Evolutionary conservation across 2,113 vertebrate species (phyloP).

Genomic region (Paracyprichromis sp.): DNA sequence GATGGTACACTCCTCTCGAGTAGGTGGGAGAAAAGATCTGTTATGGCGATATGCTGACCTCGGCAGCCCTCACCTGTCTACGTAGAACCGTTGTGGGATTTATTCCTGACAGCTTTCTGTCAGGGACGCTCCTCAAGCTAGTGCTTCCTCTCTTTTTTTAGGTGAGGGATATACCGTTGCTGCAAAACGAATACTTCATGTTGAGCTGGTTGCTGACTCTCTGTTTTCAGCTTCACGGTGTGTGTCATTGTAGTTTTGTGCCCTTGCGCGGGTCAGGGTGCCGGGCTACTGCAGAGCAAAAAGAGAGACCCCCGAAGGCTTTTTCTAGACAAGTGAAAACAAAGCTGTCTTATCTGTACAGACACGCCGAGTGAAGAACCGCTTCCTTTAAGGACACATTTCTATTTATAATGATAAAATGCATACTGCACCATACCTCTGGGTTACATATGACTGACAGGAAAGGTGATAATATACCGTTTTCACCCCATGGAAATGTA

Average conservation of each 20-base stretch:
- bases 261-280: not conserved
- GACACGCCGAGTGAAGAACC: not conserved
- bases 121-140: not conserved
- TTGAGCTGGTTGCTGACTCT: conserved; percentile 1
- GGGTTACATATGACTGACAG: not conserved
- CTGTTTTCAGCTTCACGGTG: not conserved
- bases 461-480: not conserved
- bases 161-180: not conserved
- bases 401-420: not conserved
- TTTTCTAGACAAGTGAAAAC: not conserved
- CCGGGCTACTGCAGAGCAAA: not conserved
- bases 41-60: conserved; percentile 42
- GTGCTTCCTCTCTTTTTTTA: not conserved
- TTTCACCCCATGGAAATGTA: not conserved
- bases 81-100: not conserved
- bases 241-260: not conserved
- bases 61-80: conserved; percentile 17
- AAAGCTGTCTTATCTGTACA: not conserved
- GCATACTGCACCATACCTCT: not conserved
- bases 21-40: conserved; percentile 18
- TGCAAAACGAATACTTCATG: not conserved
- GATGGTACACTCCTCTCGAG: conserved; percentile 9
- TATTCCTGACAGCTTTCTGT: conserved; percentile 34
- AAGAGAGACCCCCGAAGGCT: not conserved
- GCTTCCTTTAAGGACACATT: not conserved